phyloP scores from a whole-genome alignment of 2,888 invertebrate species.

The Callimorpha dominula region DNA sequence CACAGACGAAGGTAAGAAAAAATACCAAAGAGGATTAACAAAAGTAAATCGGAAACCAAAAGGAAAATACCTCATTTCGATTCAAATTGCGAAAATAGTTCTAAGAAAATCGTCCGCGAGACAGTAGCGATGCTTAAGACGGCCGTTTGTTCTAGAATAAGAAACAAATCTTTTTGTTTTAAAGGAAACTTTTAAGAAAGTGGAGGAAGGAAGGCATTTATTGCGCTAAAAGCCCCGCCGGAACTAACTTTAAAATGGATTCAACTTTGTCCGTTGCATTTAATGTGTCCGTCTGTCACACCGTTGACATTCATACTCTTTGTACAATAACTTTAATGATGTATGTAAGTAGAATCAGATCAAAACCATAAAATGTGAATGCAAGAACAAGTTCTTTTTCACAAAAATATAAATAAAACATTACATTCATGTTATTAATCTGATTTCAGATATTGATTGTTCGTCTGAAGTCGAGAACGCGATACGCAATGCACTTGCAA shows the following conservation, averaged over 20 bases:
- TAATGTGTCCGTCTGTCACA: conserved; percentile 67
- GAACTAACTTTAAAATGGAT: conserved; percentile 86
- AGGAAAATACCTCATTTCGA: conserved; percentile 54
- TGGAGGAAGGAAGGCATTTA: conserved; percentile 85
- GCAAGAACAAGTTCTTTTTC: too few species aligned
- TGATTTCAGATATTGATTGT: too few species aligned
- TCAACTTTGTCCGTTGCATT: conserved; percentile 85
- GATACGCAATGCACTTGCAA: too few species aligned
- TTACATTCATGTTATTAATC: too few species aligned
- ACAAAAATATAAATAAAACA: too few species aligned
- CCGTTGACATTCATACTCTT: conserved; percentile 52
- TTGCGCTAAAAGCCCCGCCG: conserved; percentile 84
- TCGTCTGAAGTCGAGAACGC: too few species aligned
- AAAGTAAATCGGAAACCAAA: conserved; percentile 50
- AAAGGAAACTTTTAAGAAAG: conserved; percentile 85
- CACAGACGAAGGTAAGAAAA: conserved; percentile 25
- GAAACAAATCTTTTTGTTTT: conserved; percentile 84
- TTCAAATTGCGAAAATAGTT: conserved; percentile 59
- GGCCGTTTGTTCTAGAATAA: conserved; percentile 76
- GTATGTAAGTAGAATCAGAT: background rate
- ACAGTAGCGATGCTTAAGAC: conserved; percentile 57
- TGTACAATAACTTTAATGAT: background rate
- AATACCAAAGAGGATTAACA: conserved; percentile 37
- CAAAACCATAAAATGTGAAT: too few species aligned
- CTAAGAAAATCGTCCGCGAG: conserved; percentile 48